Conservation (phyloP, 2,113 vertebrate species). For the Oceanites oceanicus region DNA sequence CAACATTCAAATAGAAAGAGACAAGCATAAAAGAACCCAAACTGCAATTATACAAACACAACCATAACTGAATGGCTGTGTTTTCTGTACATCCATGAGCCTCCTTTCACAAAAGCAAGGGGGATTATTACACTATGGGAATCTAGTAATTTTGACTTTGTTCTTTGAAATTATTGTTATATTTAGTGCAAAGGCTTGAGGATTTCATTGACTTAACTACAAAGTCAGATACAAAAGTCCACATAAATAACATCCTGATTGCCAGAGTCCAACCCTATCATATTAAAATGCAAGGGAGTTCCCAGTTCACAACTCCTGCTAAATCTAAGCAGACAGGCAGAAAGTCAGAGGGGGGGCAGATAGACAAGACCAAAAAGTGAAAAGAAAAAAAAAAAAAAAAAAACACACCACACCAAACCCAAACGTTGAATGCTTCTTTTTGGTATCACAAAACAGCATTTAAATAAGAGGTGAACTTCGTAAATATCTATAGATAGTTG, state of each 20-base stretch:
- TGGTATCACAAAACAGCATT: background rate
- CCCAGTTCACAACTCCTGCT: background rate
- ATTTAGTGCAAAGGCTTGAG: background rate
- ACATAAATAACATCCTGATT: background rate
- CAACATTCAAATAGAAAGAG: background rate
- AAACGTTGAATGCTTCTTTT: background rate
- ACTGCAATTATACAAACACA: background rate
- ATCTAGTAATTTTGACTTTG: background rate
- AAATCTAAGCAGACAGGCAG: background rate
- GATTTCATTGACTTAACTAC: background rate
- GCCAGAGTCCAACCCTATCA: background rate
- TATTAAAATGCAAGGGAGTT: background rate
- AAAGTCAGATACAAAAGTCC: background rate
- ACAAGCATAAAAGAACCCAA: background rate
- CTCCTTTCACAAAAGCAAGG: background rate
- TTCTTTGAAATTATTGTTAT: background rate
- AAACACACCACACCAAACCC: too few relatives aligned
- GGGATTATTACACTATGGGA: background rate
- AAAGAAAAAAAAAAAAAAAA: background rate
- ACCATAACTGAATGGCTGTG: background rate
- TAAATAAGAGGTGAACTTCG: background rate
- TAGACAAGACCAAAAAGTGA: background rate
- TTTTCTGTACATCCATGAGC: background rate
- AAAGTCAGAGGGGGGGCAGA: fast-evolving
- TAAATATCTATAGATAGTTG: background rate